Conservation (phyloP, 2,797 vertebrate genomes). For the Rhynchotus rufescens region DNA sequence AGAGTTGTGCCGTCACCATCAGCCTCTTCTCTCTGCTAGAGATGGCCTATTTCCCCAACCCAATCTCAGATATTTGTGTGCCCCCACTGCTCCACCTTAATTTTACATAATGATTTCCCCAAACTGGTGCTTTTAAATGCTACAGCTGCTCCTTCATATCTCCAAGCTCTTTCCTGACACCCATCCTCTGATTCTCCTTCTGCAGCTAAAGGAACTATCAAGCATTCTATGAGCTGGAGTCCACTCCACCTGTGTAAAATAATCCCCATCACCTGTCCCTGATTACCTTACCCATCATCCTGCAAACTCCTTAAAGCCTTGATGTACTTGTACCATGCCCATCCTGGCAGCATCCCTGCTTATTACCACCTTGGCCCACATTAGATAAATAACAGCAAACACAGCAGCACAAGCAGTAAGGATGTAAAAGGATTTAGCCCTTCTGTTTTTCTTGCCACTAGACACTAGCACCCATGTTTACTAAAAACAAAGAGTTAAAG, state of each 20-base stretch:
- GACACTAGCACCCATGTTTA: constrained; percentile 19
- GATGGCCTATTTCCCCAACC: not conserved
- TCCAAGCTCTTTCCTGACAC: not conserved
- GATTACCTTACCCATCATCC: not conserved
- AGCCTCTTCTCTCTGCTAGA: not conserved
- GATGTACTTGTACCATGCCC: not conserved
- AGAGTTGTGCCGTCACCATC: not conserved
- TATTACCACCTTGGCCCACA: not conserved
- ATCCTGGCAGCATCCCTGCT: not conserved
- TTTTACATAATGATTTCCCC: not conserved
- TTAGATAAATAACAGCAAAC: not conserved
- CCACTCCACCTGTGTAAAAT: not conserved
- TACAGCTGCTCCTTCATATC: not conserved
- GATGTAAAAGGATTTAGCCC: not conserved
- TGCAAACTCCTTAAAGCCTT: not conserved
- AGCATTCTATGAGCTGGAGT: not conserved
- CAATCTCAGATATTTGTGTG: not conserved
- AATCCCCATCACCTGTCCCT: not conserved
- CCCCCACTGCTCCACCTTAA: rapidly evolving
- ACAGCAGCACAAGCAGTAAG: not conserved
- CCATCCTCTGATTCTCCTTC: not conserved
- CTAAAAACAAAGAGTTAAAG: constrained; percentile 53
- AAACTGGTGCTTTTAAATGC: not conserved
- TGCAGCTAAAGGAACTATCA: not conserved
- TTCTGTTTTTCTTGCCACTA: not conserved